Conservation (phyloP, 2,888 invertebrate species). For the Deladenus siricidicola region DNA sequence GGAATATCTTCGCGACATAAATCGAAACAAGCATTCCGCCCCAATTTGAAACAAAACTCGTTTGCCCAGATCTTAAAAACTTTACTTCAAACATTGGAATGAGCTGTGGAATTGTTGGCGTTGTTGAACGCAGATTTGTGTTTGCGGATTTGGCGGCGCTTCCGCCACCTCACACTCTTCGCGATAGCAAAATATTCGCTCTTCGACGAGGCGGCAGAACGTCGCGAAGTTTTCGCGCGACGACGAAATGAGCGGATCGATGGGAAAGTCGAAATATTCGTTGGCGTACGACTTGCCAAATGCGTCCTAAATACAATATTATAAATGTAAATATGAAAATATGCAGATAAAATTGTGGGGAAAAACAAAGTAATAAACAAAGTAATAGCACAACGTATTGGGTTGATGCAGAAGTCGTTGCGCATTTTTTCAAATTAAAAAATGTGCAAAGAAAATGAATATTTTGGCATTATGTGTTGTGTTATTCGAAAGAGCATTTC, state of each 20-base stretch:
- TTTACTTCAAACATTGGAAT: slow-evolving; percentile 17
- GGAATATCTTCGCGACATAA: too few relatives aligned
- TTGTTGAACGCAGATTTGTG: slow-evolving; percentile 21
- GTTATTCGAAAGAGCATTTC: too few relatives aligned
- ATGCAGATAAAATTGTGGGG: background rate
- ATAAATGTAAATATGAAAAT: background rate
- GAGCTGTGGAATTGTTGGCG: slow-evolving; percentile 15
- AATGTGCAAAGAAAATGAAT: too few relatives aligned
- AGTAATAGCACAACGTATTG: too few relatives aligned
- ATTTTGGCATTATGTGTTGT: too few relatives aligned
- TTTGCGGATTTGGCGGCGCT: slow-evolving; percentile 10
- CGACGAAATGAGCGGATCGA: slow-evolving; percentile 20
- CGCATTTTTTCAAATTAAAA: too few relatives aligned
- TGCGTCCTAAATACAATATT: slow-evolving; percentile 3
- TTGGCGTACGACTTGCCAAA: slow-evolving; percentile 18
- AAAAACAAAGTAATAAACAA: too few relatives aligned
- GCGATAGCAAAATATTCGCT: slow-evolving; percentile 2
- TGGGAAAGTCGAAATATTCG: slow-evolving; percentile 23
- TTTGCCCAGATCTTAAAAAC: background rate
- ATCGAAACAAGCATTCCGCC: too few relatives aligned
- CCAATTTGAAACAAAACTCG: too few relatives aligned
- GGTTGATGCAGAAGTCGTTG: too few relatives aligned
- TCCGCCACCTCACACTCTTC: slow-evolving; percentile 12
- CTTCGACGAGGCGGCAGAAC: slow-evolving; percentile 19
- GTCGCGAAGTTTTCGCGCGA: slow-evolving; percentile 8